phyloP scores from a whole-genome alignment of 2,888 invertebrate species.

The Agriotes lineatus region DNA sequence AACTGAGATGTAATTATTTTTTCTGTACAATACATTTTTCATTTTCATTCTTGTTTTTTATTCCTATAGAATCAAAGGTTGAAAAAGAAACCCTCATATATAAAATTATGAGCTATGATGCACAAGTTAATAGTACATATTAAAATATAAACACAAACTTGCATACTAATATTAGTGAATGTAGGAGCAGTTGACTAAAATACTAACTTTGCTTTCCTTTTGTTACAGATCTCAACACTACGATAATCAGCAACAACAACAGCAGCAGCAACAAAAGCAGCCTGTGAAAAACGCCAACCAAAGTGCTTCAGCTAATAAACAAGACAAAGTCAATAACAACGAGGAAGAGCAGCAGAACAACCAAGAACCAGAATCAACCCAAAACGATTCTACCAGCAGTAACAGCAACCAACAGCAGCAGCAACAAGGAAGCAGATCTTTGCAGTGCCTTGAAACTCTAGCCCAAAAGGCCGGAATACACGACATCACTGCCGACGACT shows the following conservation, averaged over 20 bases:
- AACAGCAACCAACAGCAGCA: slow-evolving; percentile 43
- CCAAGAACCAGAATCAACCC: slow-evolving; percentile 63
- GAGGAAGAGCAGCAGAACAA: slow-evolving; percentile 56
- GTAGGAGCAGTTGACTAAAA: too few species aligned
- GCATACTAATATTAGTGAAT: too few species aligned
- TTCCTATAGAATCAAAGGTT: too few species aligned
- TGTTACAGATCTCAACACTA: slow-evolving; percentile 73
- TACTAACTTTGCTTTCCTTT: too few species aligned
- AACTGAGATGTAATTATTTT: too few species aligned
- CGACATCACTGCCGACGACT: slow-evolving; percentile 77
- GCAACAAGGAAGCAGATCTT: slow-evolving; percentile 64
- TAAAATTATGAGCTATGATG: too few species aligned
- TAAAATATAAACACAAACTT: too few species aligned
- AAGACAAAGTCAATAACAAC: slow-evolving; percentile 57
- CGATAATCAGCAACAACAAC: slow-evolving; percentile 64
- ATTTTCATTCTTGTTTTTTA: too few species aligned
- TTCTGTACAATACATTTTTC: too few species aligned
- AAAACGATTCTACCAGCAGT: slow-evolving; percentile 51
- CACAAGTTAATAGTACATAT: too few species aligned
- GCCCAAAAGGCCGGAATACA: slow-evolving; percentile 77
- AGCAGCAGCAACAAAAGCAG: slow-evolving; percentile 57
- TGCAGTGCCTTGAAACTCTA: slow-evolving; percentile 79
- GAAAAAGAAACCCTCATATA: too few species aligned
- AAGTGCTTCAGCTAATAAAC: slow-evolving; percentile 55
- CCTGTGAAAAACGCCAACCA: slow-evolving; percentile 65